A percentile compares a stretch with the other conserved stretches of the same genome.
phyloP scores from a whole-genome alignment of 2,797 vertebrate genomes.

The Threskiornis aethiopicus region DNA sequence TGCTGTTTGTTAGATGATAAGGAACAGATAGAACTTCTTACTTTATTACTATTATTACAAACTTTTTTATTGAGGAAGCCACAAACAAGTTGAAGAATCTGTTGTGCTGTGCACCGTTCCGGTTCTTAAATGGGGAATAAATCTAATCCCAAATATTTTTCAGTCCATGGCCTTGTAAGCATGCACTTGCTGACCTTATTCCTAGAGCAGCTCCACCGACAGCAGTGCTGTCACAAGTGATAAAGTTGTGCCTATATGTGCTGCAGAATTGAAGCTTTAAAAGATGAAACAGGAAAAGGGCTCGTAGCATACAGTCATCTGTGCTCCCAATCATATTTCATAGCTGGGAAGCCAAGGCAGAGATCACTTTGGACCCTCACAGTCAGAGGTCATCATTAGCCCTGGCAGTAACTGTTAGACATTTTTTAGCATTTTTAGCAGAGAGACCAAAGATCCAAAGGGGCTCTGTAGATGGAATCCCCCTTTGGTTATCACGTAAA shows the following conservation, averaged over 20 bases:
- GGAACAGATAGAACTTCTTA: background rate
- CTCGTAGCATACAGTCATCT: background rate
- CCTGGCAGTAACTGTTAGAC: background rate
- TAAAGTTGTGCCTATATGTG: background rate
- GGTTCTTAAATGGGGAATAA: background rate
- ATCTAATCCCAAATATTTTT: slow-evolving; percentile 16
- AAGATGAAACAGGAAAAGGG: background rate
- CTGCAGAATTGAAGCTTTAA: background rate
- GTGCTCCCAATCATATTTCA: background rate
- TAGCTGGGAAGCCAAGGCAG: background rate
- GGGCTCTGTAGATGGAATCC: background rate
- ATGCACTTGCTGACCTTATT: background rate
- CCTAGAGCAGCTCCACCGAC: background rate
- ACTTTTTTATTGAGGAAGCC: slow-evolving; percentile 1
- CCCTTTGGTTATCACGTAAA: background rate
- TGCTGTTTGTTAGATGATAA: background rate
- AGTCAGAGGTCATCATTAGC: background rate
- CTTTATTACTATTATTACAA: background rate
- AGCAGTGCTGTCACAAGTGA: background rate
- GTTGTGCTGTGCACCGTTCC: background rate
- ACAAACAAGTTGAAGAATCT: background rate
- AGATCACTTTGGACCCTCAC: background rate
- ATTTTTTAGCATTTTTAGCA: background rate
- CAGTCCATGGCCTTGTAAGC: background rate
- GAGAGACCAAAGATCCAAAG: background rate